Conservation (phyloP, 1,140 invertebrate species). For the Odontomachus brunneus region DNA sequence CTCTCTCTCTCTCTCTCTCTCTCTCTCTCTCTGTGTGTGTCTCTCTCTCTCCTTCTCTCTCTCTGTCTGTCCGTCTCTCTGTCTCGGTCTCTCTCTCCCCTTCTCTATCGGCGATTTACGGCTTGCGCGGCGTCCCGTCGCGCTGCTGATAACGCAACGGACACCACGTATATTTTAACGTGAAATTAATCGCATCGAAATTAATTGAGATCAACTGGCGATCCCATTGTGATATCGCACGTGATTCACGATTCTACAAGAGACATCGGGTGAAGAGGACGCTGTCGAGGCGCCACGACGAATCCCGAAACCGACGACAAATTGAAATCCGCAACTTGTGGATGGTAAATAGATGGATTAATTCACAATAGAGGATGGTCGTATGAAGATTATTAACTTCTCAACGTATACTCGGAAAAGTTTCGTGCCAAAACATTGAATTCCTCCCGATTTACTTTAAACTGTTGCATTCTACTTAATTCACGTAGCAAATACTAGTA, state of each 20-base stretch:
- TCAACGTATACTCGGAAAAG: too few species aligned
- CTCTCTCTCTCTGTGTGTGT: too few species aligned
- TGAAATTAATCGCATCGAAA: slow-evolving; percentile 35
- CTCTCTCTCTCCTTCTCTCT: too few species aligned
- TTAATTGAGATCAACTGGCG: slow-evolving; percentile 45
- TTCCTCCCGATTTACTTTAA: too few species aligned
- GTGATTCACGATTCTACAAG: slow-evolving; percentile 10
- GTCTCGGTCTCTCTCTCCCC: slow-evolving; percentile 12
- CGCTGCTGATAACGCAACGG: slow-evolving; percentile 29
- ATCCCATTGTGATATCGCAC: neutral
- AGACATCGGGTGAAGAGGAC: neutral
- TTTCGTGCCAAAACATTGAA: too few species aligned
- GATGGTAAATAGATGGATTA: too few species aligned
- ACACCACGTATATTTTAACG: slow-evolving; percentile 26
- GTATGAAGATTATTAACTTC: too few species aligned
- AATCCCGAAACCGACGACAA: neutral
- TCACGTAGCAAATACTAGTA: too few species aligned
- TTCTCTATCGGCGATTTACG: slow-evolving; percentile 30
- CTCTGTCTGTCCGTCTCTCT: slow-evolving; percentile 2
- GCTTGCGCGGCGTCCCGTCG: slow-evolving; percentile 5
- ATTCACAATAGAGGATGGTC: too few species aligned
- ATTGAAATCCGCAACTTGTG: neutral
- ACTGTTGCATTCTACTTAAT: too few species aligned
- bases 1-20: too few species aligned
- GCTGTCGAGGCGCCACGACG: neutral